Conservation (phyloP, 2,888 invertebrate genomes). For the Microdon myrmicae region DNA sequence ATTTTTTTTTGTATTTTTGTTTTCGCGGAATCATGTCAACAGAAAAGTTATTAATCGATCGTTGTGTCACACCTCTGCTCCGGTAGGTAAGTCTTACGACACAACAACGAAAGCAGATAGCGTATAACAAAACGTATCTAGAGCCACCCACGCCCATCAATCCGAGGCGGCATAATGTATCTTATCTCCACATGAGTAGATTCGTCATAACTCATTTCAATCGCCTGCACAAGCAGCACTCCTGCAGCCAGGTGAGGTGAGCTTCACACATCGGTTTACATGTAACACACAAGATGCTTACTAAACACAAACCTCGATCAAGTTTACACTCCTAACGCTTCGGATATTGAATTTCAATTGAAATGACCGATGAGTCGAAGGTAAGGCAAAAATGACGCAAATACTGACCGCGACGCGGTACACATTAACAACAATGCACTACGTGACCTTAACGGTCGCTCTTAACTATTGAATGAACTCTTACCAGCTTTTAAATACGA, state of each 20-base stretch:
- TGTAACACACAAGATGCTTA: conserved; percentile 24
- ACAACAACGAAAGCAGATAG: conserved; percentile 11
- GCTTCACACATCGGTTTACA: conserved; percentile 12
- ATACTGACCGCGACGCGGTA: conserved; percentile 11
- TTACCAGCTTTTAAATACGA: no score
- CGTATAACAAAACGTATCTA: conserved; percentile 21
- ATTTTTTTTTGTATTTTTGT: no score
- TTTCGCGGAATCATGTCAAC: no score
- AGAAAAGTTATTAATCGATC: no score
- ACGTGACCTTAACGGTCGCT: conserved; percentile 45
- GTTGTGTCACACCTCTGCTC: no score
- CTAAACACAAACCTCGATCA: conserved; percentile 6
- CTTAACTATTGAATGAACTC: conserved; percentile 5
- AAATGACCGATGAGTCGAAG: conserved; percentile 38
- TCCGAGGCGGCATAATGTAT: conserved; percentile 9
- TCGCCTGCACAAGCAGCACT: neutral
- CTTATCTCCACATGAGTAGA: conserved; percentile 19
- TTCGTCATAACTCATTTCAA: conserved; percentile 16
- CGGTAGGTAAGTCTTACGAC: conserved; percentile 7
- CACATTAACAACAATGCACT: conserved; percentile 25
- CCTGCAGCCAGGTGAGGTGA: neutral
- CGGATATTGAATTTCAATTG: conserved; percentile 43
- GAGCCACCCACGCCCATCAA: conserved; percentile 31
- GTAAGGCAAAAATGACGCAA: conserved; percentile 15
- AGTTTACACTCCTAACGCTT: conserved; percentile 21